Percentiles rank a stretch among this genome's conserved stretches.
Evolutionary conservation across 1,140 invertebrate species (phyloP).

Genomic region (Drosophila orosa): DNA sequence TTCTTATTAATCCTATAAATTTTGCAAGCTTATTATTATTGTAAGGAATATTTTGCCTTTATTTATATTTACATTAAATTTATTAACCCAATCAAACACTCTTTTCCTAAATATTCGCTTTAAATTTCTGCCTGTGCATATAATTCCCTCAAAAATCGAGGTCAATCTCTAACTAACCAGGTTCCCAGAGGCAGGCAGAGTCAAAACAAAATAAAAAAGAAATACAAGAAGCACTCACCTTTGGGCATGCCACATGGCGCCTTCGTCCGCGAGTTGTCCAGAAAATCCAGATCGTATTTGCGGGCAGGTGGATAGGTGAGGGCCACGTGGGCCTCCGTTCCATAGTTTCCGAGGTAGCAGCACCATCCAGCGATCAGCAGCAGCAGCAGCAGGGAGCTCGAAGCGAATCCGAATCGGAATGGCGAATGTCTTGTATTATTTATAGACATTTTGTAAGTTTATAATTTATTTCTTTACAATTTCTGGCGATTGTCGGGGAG

Average conservation of each 20-base stretch:
- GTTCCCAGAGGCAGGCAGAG: slow-evolving; percentile 39
- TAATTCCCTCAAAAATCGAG: slow-evolving; percentile 5
- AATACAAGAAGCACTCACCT: slow-evolving; percentile 87
- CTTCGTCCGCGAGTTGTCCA: slow-evolving; percentile 95
- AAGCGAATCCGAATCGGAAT: slow-evolving; percentile 17
- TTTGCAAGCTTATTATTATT: neutral
- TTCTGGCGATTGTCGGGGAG: slow-evolving; percentile 50
- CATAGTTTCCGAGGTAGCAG: slow-evolving; percentile 47
- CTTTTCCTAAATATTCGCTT: neutral
- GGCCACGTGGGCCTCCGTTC: slow-evolving; percentile 89
- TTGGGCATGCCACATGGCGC: slow-evolving; percentile 97
- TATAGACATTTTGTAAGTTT: slow-evolving; percentile 59
- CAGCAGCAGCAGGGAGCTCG: slow-evolving; percentile 34
- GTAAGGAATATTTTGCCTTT: neutral
- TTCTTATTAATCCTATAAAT: neutral
- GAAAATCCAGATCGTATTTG: slow-evolving; percentile 95
- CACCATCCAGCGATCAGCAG: slow-evolving; percentile 45
- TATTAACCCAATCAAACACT: neutral
- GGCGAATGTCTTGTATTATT: slow-evolving; percentile 57
- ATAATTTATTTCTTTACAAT: slow-evolving; percentile 65
- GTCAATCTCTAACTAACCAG: slow-evolving; percentile 16
- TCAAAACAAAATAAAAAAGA: slow-evolving; percentile 3
- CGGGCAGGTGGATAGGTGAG: slow-evolving; percentile 94
- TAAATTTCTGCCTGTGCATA: slow-evolving; percentile 3
- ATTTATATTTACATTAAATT: neutral